Percentiles rank a stretch among this genome's conserved stretches.
These are phyloP conservation scores for Zonitis immaculata DNA, from an alignment of 2,888 invertebrate genomes.

Conservation along the genomic window DNA sequence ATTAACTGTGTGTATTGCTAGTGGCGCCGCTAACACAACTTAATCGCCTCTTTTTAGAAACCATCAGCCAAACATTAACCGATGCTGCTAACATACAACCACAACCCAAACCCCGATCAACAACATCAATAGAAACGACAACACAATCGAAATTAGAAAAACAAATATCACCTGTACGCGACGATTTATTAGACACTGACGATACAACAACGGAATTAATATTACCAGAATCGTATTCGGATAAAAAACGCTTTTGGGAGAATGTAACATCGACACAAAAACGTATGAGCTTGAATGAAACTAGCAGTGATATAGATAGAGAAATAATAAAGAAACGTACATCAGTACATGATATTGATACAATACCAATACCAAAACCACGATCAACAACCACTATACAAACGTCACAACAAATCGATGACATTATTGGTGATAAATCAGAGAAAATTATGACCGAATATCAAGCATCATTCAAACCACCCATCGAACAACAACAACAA, in stretches of 20 bases:
- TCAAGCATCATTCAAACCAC: slow-evolving; percentile 43
- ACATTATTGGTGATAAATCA: slow-evolving; percentile 5
- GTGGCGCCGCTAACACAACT: slow-evolving; percentile 43
- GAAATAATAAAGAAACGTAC: slow-evolving; percentile 38
- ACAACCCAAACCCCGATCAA: slow-evolving; percentile 51
- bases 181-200: slow-evolving; percentile 38
- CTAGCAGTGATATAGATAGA: no score
- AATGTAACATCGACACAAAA: slow-evolving; percentile 36
- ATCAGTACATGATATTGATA: slow-evolving; percentile 41
- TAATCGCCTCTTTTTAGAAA: slow-evolving; percentile 50
- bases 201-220: slow-evolving; percentile 33
- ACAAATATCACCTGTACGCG: slow-evolving; percentile 38
- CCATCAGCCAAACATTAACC: slow-evolving; percentile 42
- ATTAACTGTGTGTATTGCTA: slow-evolving; percentile 36
- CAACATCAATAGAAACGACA: slow-evolving; percentile 29
- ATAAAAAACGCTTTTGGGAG: slow-evolving; percentile 54
- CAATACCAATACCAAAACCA: slow-evolving; percentile 48
- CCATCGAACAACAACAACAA: slow-evolving; percentile 27
- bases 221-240: slow-evolving; percentile 48
- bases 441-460: slow-evolving; percentile 41
- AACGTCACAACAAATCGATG: slow-evolving; percentile 33
- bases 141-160: slow-evolving; percentile 27
- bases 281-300: slow-evolving; percentile 40
- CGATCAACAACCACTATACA: slow-evolving; percentile 39
- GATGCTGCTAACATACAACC: slow-evolving; percentile 43